These are phyloP conservation scores for Probosciger aterrimus DNA, from an alignment of 2,113 vertebrate genomes.

Conservation along the genomic window DNA sequence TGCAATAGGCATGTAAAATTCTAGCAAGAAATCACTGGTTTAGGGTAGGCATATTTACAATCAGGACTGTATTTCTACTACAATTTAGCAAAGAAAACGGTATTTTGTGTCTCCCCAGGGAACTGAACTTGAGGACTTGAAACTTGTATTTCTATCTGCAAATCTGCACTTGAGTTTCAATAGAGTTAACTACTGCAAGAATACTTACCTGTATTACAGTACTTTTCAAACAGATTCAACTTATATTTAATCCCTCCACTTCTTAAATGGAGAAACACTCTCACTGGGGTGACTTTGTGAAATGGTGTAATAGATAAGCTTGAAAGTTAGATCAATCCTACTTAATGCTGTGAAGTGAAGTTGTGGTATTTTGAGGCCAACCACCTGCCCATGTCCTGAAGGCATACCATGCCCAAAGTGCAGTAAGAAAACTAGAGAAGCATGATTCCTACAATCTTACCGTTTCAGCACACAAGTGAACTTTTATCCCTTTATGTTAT, in stretches of 20 bases:
- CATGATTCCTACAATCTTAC: background rate
- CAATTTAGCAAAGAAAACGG: constrained; percentile 18
- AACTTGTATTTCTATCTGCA: background rate
- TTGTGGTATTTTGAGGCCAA: background rate
- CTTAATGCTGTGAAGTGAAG: background rate
- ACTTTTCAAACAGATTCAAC: background rate
- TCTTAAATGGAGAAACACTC: background rate
- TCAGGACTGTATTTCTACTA: background rate
- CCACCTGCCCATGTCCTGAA: background rate
- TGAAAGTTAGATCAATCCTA: background rate
- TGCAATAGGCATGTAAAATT: background rate
- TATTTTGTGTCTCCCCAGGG: background rate
- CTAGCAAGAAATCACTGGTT: background rate
- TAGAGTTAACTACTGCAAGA: background rate
- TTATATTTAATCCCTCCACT: background rate
- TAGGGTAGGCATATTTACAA: background rate
- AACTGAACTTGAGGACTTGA: background rate
- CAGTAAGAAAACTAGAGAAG: background rate
- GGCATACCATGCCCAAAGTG: background rate
- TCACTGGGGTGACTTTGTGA: background rate
- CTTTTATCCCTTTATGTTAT: background rate
- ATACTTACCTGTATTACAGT: background rate
- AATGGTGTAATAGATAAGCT: background rate
- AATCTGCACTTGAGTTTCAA: background rate
- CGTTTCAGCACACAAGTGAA: background rate